These are phyloP conservation scores for Ctenosaura bakeri DNA, from an alignment of 2,797 vertebrate genomes.

Conservation along the genomic window DNA sequence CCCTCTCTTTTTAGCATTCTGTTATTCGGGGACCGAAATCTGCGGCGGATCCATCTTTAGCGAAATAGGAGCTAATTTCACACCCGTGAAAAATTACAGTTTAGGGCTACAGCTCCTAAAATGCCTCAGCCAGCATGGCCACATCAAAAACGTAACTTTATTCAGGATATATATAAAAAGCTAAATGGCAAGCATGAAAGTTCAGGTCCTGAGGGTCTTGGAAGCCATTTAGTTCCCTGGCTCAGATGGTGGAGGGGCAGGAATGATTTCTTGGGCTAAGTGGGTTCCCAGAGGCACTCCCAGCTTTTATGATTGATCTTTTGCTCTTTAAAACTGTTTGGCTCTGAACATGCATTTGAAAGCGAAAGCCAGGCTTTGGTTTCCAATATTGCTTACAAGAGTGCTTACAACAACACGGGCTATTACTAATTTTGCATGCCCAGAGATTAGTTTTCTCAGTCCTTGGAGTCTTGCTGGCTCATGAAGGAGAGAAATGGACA, in stretches of 20 bases:
- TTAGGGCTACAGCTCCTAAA: no score
- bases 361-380: not conserved
- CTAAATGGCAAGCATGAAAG: not conserved
- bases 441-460: not conserved
- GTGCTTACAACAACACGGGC: not conserved
- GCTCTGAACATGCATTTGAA: not conserved
- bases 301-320: not conserved
- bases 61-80: not conserved
- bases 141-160: no score
- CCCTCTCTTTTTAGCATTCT: not conserved
- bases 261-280: not conserved
- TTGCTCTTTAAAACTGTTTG: not conserved
- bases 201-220: not conserved
- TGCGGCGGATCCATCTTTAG: not conserved
- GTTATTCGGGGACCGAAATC: no score
- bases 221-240: not conserved
- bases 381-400: not conserved
- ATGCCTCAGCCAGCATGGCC: no score
- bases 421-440: not conserved
- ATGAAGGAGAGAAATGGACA: rapidly evolving
- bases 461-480: no score
- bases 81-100: not conserved
- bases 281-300: not conserved
- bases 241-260: no score
- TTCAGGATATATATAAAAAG: not conserved